Evolutionary conservation across 2,888 invertebrate species (phyloP).

Genomic region (Lasiommata megera): DNA sequence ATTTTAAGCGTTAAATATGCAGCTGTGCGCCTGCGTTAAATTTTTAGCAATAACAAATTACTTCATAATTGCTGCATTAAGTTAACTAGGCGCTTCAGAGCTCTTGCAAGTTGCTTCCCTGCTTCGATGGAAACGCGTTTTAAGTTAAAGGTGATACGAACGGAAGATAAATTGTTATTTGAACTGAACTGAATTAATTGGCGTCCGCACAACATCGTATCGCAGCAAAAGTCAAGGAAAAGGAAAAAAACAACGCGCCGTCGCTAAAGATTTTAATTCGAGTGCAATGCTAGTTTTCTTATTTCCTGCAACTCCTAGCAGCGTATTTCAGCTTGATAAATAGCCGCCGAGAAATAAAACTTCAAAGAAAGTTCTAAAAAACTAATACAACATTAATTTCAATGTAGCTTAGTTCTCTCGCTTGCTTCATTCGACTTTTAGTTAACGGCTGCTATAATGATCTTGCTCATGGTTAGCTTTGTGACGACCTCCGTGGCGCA

Average conservation of each 20-base stretch:
- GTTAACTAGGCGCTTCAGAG: too few relatives aligned
- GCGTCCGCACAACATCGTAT: background rate
- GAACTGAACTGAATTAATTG: background rate
- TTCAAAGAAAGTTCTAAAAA: slow-evolving; percentile 19
- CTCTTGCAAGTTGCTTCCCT: too few relatives aligned
- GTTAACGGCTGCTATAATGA: too few relatives aligned
- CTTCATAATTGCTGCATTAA: too few relatives aligned
- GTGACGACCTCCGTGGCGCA: too few relatives aligned
- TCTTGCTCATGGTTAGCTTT: too few relatives aligned
- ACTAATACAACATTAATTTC: slow-evolving; percentile 24
- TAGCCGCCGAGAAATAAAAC: slow-evolving; percentile 44
- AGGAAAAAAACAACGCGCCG: slow-evolving; percentile 40
- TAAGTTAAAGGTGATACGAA: too few relatives aligned
- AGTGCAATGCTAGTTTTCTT: slow-evolving; percentile 63
- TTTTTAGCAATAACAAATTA: too few relatives aligned
- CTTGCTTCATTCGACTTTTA: slow-evolving; percentile 8
- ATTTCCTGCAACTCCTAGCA: slow-evolving; percentile 40
- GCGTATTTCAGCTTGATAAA: slow-evolving; percentile 51
- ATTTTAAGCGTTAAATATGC: too few relatives aligned
- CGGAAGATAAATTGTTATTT: background rate
- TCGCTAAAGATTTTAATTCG: slow-evolving; percentile 56
- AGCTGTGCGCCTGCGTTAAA: too few relatives aligned
- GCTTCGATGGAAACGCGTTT: too few relatives aligned
- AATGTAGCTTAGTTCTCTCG: slow-evolving; percentile 25
- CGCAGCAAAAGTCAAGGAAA: slow-evolving; percentile 10